Evolutionary conservation across 2,888 invertebrate genomes (phyloP).

Genomic region (Acronicta leporina): DNA sequence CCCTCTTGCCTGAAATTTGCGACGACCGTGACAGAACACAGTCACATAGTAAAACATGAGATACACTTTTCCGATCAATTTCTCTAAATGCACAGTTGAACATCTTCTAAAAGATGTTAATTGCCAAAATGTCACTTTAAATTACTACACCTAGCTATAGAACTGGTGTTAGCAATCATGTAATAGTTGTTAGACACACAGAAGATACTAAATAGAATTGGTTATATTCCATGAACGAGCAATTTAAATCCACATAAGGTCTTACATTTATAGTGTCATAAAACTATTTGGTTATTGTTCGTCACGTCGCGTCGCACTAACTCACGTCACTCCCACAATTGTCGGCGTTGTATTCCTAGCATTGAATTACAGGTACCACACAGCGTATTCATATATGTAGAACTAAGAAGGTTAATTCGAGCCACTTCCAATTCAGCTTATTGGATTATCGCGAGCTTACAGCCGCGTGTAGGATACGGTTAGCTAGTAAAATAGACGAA

Average conservation of each 20-base stretch:
- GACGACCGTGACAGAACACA: too few species aligned
- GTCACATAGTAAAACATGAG: too few species aligned
- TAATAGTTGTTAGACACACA: not conserved
- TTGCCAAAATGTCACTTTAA: not conserved
- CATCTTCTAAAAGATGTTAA: not conserved
- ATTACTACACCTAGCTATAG: not conserved
- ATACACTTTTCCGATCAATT: too few species aligned
- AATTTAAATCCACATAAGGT: conserved; percentile 8
- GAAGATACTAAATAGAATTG: too few species aligned
- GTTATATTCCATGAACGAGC: not conserved
- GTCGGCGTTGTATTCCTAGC: conserved; percentile 46
- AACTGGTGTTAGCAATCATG: not conserved
- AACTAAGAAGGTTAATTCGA: conserved; percentile 74
- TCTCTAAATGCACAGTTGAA: not conserved
- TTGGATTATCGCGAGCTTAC: conserved; percentile 70
- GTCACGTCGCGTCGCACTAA: conserved; percentile 26
- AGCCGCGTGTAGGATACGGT: conserved; percentile 33
- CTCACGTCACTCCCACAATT: conserved; percentile 34
- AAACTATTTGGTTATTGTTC: conserved; percentile 24
- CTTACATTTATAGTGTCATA: conserved; percentile 22
- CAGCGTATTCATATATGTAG: conserved; percentile 48
- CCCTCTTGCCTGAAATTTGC: too few species aligned
- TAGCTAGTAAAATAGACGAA: conserved; percentile 31
- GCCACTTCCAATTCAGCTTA: conserved; percentile 74
- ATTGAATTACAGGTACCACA: conserved; percentile 49